Evolutionary conservation across 2,888 invertebrate genomes (phyloP).

Genomic region (Apodemia zela): DNA sequence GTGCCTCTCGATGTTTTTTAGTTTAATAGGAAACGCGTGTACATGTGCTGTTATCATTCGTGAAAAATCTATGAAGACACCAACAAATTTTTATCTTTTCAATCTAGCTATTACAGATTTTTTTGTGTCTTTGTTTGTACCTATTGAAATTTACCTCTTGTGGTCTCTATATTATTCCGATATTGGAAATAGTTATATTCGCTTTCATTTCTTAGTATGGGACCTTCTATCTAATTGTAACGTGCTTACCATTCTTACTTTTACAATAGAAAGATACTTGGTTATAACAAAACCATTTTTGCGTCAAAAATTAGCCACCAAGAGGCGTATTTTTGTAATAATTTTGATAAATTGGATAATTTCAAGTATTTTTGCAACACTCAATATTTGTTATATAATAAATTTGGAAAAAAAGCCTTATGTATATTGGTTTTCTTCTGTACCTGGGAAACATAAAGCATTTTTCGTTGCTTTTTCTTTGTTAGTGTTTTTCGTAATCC

Average conservation of each 20-base stretch:
- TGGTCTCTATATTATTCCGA: not conserved
- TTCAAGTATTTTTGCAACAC: not conserved
- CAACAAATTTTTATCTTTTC: conserved; percentile 86
- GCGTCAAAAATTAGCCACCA: not conserved
- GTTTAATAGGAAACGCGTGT: conserved; percentile 19
- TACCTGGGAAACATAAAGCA: not conserved
- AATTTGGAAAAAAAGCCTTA: conserved; percentile 4
- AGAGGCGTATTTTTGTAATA: conserved; percentile 1
- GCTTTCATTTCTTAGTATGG: conserved; percentile 10
- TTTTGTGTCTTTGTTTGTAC: conserved; percentile 83
- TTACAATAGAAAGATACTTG: conserved; percentile 16
- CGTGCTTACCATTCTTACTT: conserved; percentile 12
- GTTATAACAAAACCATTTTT: conserved; percentile 16
- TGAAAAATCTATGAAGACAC: conserved; percentile 82
- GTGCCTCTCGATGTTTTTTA: conserved; percentile 10
- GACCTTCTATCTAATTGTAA: conserved; percentile 10
- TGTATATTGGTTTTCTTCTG: not conserved
- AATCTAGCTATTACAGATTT: conserved; percentile 84
- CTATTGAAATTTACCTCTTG: conserved; percentile 85
- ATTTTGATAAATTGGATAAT: conserved; percentile 8
- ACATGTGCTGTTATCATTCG: conserved; percentile 20
- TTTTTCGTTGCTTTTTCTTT: not conserved
- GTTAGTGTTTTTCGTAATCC: conserved; percentile 9
- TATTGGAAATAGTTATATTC: not conserved
- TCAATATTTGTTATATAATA: not conserved